Conservation (phyloP, 2,888 invertebrate species). For the Mechanitis messenoides region DNA sequence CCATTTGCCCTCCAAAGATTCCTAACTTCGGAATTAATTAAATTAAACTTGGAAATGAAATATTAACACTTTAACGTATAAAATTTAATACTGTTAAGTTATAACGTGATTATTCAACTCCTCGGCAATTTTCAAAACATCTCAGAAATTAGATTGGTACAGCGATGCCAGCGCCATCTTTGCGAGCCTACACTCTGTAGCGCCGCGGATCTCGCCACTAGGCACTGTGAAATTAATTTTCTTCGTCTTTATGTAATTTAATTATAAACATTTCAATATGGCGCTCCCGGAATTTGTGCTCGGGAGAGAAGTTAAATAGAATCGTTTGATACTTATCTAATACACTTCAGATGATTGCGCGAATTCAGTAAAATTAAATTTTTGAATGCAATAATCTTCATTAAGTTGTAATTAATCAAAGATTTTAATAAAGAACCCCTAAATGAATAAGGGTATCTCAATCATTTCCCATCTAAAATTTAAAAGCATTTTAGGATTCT, state of each 20-base stretch:
- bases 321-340: conserved; percentile 77
- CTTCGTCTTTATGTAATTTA: conserved; percentile 78
- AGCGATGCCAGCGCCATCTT: conserved; percentile 62
- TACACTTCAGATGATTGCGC: conserved; percentile 72
- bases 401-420: conserved; percentile 7
- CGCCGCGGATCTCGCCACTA: conserved; percentile 62
- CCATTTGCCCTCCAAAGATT: conserved; percentile 42
- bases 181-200: conserved; percentile 60
- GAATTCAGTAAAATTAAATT: conserved; percentile 42
- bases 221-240: conserved; percentile 76
- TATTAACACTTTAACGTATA: conserved; percentile 77
- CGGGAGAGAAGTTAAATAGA: conserved; percentile 73
- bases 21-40: conserved; percentile 74
- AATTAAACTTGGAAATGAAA: conserved; percentile 77
- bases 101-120: conserved; percentile 76
- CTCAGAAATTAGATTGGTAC: conserved; percentile 71
- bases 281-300: conserved; percentile 73
- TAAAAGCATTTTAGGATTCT: too few species aligned
- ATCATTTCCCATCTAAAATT: too few species aligned
- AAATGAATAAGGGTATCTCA: too few species aligned
- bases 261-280: conserved; percentile 78
- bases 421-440: not conserved
- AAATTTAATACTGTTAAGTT: conserved; percentile 76
- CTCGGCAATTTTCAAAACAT: conserved; percentile 72
- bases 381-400: conserved; percentile 41